Conservation (phyloP, 1,140 invertebrate species). For the Camponotus vicinus region DNA sequence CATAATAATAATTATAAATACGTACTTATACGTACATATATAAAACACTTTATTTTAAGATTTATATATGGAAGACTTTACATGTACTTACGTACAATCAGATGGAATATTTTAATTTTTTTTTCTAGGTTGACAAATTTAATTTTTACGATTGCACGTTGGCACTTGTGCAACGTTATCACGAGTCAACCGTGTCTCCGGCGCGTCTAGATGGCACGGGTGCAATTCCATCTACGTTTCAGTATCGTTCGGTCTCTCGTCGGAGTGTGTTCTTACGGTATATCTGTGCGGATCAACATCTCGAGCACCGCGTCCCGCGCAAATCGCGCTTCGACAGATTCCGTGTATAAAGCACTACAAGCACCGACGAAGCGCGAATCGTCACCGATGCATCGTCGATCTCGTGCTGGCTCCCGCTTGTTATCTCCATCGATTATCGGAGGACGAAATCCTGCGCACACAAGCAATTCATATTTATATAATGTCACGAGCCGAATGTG, state of each 20-base stretch:
- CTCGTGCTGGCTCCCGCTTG: background rate
- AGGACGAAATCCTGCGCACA: too few relatives aligned
- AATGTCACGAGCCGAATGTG: background rate
- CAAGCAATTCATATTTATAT: too few relatives aligned
- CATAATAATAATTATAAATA: too few relatives aligned
- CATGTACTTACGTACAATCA: background rate
- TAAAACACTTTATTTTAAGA: too few relatives aligned
- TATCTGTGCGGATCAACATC: background rate
- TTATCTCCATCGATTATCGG: too few relatives aligned
- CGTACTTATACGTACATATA: background rate
- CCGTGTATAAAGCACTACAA: background rate
- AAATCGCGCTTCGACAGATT: background rate
- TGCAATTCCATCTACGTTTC: constrained; percentile 4
- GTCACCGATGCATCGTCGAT: background rate
- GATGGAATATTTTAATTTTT: background rate
- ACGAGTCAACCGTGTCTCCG: background rate
- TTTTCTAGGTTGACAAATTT: background rate
- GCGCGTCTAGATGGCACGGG: constrained; percentile 36
- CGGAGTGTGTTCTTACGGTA: background rate
- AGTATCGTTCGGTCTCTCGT: constrained; percentile 47
- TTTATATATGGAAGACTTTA: too few relatives aligned
- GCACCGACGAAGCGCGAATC: background rate
- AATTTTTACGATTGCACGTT: background rate
- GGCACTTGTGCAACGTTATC: background rate
- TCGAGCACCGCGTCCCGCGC: background rate